phyloP scores from a whole-genome alignment of 2,113 vertebrate species.

The Oreocharis arfaki region DNA sequence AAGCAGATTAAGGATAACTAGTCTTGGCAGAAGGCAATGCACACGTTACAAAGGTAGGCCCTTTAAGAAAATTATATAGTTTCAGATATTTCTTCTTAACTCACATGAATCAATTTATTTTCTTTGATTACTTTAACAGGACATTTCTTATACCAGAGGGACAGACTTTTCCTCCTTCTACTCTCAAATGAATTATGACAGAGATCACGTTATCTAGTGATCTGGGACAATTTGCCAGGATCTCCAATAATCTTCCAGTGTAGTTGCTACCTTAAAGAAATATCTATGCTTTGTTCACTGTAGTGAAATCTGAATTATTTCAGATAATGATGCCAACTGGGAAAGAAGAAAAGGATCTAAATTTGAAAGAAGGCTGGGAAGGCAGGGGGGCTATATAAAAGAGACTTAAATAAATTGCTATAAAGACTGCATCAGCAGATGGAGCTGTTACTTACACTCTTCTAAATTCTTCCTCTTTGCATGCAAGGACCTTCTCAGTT shows the following conservation, averaged over 20 bases:
- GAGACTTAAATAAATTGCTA: not conserved
- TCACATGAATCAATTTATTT: not conserved
- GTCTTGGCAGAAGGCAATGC: not conserved
- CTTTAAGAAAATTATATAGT: not conserved
- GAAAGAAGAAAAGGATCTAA: conserved; percentile 25
- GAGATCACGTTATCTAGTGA: conserved; percentile 1
- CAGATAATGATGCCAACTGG: conserved; percentile 39
- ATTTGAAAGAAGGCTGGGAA: not conserved
- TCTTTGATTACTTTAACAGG: conserved; percentile 26
- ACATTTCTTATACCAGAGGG: not conserved
- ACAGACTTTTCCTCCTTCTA: not conserved
- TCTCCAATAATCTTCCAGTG: not conserved
- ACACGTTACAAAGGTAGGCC: not conserved
- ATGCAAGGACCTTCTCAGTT: not conserved
- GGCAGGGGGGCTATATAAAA: not conserved
- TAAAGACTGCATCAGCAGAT: conserved; percentile 3
- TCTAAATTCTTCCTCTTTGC: not conserved
- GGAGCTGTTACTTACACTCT: conserved; percentile 18
- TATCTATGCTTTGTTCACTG: conserved; percentile 8
- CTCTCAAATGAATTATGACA: conserved; percentile 12
- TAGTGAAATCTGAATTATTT: conserved; percentile 34
- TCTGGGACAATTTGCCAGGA: conserved; percentile 6
- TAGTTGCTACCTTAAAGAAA: not conserved
- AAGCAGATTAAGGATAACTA: not conserved
- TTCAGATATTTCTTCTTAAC: not conserved